Base-by-base conservation (phyloP, 2,113 vertebrate species). In the Telmatochromis bifrenatus region DNA sequence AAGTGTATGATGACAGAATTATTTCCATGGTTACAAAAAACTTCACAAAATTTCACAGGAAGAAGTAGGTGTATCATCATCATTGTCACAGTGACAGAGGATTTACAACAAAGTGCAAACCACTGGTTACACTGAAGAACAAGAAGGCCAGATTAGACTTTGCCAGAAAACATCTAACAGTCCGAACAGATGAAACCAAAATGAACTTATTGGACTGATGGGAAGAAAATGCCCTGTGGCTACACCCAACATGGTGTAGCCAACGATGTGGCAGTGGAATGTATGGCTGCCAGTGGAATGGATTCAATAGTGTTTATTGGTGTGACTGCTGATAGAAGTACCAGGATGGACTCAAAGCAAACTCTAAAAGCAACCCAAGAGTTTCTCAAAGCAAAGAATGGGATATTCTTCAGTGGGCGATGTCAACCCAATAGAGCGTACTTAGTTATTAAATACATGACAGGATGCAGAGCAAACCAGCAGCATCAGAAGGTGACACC, bases 351-450 rank as follows among this genome's bases (percentile, higher is more conserved):
- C 62, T n/a, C 62, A 39, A 9, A 21, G 35, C 35, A 68, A 39
- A 39, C 35, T 68, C 33, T 39, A 68, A 68, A 68, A 68, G 62
- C 12, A 68, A 68, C 19, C n/a, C 11, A 68, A 68, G 62, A 68
- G n/a, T 39, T 68, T 0, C 62, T 23, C 35, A 42, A 6, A 23
- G n/a, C 62, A 14, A 70, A 70, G 62, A 70, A 39, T 70, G 35
- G 12, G 35, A 14, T 70, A 0, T 21, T 39, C 33, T 68, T 39
- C 33, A 13, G 33, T 68, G 7, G 19, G 19, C 1, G 0, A 15
- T 42, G 12, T 14, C n/a, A 70, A 23, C 12, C 65, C 2, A 42
- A 8, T 23, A 70, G n/a, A 70, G 65, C 35, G 0, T 0, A 35
- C 65, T 23, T 39, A 70, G 35, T 23, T 70, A 23, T 14, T 28